Conservation (phyloP, 2,888 invertebrate species). For the Cephus pygmeus region DNA sequence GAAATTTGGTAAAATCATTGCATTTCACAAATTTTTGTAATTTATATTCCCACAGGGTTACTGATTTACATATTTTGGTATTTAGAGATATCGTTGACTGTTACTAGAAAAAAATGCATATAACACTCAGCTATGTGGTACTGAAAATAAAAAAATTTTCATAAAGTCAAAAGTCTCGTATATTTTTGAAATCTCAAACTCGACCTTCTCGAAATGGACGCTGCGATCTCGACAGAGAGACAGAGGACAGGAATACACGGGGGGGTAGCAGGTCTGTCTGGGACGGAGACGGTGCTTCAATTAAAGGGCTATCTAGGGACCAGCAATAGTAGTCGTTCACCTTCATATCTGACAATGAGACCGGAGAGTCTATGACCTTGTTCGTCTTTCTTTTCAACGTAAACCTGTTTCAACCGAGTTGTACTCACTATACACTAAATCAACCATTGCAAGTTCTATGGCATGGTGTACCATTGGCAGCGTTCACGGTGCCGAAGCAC, state of each 20-base stretch:
- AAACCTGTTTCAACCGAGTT: background rate
- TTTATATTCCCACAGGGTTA: background rate
- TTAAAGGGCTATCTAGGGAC: background rate
- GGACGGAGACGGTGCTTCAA: background rate
- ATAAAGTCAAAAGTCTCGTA: no score
- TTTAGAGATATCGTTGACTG: background rate
- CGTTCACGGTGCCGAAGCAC: no score
- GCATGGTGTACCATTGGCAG: background rate
- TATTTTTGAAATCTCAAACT: no score
- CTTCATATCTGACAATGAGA: background rate
- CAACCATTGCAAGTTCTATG: background rate
- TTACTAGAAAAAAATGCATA: background rate
- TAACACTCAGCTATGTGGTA: no score
- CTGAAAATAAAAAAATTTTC: background rate
- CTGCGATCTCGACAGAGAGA: background rate
- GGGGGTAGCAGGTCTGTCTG: background rate
- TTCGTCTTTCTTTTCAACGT: background rate
- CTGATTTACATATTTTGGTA: background rate
- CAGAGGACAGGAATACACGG: background rate
- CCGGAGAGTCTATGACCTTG: background rate
- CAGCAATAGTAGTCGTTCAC: background rate
- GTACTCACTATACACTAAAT: background rate
- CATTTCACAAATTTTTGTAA: background rate
- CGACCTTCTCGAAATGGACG: background rate
- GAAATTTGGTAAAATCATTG: background rate